Evolutionary conservation across 2,113 vertebrate genomes (phyloP).

Genomic region (Perca fluviatilis): DNA sequence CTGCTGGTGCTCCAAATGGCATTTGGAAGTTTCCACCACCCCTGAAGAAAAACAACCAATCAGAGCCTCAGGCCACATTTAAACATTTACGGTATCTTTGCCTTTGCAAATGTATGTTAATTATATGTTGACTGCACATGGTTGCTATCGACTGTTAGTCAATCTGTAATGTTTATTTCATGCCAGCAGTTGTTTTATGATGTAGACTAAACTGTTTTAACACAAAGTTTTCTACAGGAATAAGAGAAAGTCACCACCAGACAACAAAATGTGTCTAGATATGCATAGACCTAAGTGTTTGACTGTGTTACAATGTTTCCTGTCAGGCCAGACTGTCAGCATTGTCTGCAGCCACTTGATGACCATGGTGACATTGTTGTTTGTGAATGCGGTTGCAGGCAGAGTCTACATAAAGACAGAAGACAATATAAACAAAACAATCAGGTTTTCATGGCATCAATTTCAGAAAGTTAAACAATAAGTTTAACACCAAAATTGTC

Average conservation of each 20-base stretch:
- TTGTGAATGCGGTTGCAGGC: conserved; percentile 28
- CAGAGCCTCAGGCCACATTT: neutral
- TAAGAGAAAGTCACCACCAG: neutral
- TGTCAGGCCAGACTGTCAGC: neutral
- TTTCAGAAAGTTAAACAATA: conserved; percentile 16
- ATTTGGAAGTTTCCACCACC: no score
- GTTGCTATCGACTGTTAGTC: neutral
- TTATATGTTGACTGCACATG: neutral
- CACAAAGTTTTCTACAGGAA: neutral
- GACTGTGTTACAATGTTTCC: neutral
- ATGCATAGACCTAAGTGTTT: neutral
- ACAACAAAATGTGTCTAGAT: neutral
- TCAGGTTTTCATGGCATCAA: neutral
- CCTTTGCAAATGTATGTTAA: neutral
- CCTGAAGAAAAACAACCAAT: no score
- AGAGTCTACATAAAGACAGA: neutral
- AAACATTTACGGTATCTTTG: neutral
- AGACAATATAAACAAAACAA: neutral
- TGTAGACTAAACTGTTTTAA: neutral
- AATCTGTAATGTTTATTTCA: neutral
- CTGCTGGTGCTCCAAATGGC: no score
- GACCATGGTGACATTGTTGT: conserved; percentile 26
- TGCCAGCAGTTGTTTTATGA: neutral
- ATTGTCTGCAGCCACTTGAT: conserved; percentile 13
- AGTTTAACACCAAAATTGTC: rapidly evolving